Evolutionary conservation across 2,888 invertebrate genomes (phyloP), one percentile per base, ranked within the genome.

Genomic region (Terebella lapidaria): DNA sequence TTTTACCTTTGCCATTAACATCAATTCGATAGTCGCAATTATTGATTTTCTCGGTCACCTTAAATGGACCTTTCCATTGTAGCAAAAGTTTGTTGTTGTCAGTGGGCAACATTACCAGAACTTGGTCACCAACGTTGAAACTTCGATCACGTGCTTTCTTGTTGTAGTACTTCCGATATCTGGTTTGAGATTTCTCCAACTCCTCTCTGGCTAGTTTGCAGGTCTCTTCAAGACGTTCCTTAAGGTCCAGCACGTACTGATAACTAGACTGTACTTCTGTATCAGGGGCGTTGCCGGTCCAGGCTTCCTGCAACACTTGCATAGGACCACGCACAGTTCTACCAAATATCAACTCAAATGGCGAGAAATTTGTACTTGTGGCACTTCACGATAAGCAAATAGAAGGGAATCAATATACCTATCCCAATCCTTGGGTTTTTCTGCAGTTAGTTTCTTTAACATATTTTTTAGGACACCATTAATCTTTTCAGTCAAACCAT

Each of bases 81-180:
- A 55, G 20, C n/a, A 47, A 26, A 3, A 55, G 51, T 25, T 70
- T 70, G 59, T 69, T 70, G 2, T 56, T n/a, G 25, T 69, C 60
- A 0, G 67, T 67, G 5, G 67, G 65, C 1, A 69, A 42, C 15
- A 71, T 53, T 1, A 71, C 58, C 2, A 70, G 52, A 0, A 64
- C 68, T 26, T 60, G 57, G 15, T 67, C 67, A 22, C 64, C 66
- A 3, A 46, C 28, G 18, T 58, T 57, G 22, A 68, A 59, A 0
- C 5, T n/a, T 24, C 54, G 26, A 26, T 1, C 4, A 1, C 45
- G n/a, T 5, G 64, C 56, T 35, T 60, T 68, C 15, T 46, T 27
- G 45, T 71, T 66, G 56, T 61, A 63, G 18, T 63, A 57, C 1
- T 54, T 22, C 42, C 62, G 64, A 26, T 49, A 53, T 15, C 18